Conservation (phyloP, 2,113 vertebrate species). For the Solenodon paradoxus region DNA sequence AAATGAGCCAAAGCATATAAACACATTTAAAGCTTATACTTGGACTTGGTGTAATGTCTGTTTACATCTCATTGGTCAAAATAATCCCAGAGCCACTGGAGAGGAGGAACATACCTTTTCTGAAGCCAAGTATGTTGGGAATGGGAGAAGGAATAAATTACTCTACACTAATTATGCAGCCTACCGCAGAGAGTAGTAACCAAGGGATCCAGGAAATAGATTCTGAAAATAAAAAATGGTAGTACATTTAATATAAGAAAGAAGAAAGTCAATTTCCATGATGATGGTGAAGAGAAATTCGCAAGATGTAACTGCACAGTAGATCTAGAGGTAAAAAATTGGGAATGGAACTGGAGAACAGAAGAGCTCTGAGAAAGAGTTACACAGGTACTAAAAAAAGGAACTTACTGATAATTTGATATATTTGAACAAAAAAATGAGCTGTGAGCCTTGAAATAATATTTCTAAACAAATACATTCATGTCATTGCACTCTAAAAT, state of each 20-base stretch:
- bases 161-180: neutral
- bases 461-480: neutral
- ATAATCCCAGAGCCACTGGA: neutral
- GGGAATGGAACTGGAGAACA: neutral
- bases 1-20: neutral
- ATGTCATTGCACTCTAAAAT: neutral
- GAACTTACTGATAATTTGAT: neutral
- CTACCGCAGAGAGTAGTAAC: neutral
- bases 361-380: neutral
- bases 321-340: neutral
- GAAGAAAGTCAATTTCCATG: neutral
- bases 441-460: neutral
- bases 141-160: neutral
- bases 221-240: neutral
- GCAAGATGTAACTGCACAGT: neutral
- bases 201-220: neutral
- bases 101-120: neutral
- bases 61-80: neutral
- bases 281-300: neutral
- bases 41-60: neutral
- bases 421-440: neutral
- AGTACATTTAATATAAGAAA: neutral
- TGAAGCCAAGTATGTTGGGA: neutral
- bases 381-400: neutral
- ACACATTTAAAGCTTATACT: neutral